Evolutionary conservation across 2,113 vertebrate genomes (phyloP).

Genomic region (Callorhinus ursinus): DNA sequence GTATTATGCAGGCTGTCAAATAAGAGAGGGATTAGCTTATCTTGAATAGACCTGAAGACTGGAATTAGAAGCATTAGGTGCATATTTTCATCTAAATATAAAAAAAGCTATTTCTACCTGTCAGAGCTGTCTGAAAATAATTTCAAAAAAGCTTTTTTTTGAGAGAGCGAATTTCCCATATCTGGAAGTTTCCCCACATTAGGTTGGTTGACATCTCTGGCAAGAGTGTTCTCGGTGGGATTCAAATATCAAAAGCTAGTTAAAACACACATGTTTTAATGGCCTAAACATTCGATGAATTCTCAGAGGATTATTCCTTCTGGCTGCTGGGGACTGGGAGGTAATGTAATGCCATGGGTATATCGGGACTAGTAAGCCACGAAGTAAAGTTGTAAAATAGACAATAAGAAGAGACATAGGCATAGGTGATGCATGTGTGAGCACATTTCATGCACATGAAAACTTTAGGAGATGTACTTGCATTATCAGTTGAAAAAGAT

Average conservation of each 20-base stretch:
- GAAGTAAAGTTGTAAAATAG: not conserved
- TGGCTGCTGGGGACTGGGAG: not conserved
- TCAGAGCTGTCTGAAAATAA: constrained; percentile 71
- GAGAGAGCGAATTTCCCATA: constrained; percentile 30
- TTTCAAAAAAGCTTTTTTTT: constrained; percentile 64
- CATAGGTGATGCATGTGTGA: not conserved
- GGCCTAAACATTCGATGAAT: not conserved
- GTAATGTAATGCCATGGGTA: not conserved
- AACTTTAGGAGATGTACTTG: not conserved
- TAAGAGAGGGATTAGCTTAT: constrained; percentile 33
- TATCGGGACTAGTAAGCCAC: not conserved
- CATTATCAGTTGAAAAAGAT: not conserved
- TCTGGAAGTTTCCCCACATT: not conserved
- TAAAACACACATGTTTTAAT: constrained; percentile 6
- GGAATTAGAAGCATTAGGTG: constrained; percentile 51
- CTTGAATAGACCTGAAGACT: constrained; percentile 41
- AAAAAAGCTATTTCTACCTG: constrained; percentile 56
- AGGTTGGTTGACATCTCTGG: constrained; percentile 35
- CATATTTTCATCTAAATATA: constrained; percentile 57
- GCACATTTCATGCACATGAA: not conserved
- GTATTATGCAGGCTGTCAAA: constrained; percentile 41
- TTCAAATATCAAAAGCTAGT: constrained; percentile 17
- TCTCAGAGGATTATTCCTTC: not conserved
- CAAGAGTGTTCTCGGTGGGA: not conserved
- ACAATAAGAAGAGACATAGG: not conserved